A percentile compares a stretch with the other conserved stretches of the same genome.
Conservation (phyloP, 2,888 invertebrate genomes). For the Stenodera caucasica region DNA sequence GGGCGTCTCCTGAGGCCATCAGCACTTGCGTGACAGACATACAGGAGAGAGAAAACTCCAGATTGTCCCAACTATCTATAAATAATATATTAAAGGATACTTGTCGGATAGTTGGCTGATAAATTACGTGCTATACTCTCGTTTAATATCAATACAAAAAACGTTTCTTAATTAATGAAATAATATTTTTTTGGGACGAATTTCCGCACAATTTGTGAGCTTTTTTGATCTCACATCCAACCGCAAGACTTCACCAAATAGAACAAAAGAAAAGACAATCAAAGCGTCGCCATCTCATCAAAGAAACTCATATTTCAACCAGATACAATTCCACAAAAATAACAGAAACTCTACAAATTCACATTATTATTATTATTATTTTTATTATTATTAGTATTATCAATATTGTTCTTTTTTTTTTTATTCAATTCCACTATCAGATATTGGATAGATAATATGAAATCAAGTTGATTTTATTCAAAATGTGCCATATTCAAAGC, state of each 20-base stretch:
- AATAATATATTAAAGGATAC: constrained; percentile 31
- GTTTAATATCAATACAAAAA: background rate
- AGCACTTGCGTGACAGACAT: constrained; percentile 46
- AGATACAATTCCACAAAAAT: background rate
- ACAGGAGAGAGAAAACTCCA: constrained; percentile 30
- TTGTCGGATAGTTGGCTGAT: constrained; percentile 16
- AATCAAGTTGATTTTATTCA: constrained; percentile 23
- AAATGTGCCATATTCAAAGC: constrained; percentile 19
- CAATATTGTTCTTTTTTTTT: constrained; percentile 1
- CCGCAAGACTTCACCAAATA: background rate
- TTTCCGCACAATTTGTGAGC: background rate
- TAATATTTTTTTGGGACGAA: background rate
- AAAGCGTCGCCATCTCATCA: background rate
- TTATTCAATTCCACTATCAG: constrained; percentile 5
- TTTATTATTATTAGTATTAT: constrained; percentile 12
- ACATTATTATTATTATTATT: background rate
- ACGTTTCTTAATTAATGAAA: background rate
- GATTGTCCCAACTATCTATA: constrained; percentile 28
- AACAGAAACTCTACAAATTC: background rate
- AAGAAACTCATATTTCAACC: background rate
- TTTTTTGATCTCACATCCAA: too few relatives aligned
- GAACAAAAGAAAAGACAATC: background rate
- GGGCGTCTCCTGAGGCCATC: constrained; percentile 47
- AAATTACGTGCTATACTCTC: background rate
- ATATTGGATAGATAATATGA: constrained; percentile 12